Evolutionary conservation across 2,888 invertebrate species (phyloP).

Genomic region (Cerastoderma edule): DNA sequence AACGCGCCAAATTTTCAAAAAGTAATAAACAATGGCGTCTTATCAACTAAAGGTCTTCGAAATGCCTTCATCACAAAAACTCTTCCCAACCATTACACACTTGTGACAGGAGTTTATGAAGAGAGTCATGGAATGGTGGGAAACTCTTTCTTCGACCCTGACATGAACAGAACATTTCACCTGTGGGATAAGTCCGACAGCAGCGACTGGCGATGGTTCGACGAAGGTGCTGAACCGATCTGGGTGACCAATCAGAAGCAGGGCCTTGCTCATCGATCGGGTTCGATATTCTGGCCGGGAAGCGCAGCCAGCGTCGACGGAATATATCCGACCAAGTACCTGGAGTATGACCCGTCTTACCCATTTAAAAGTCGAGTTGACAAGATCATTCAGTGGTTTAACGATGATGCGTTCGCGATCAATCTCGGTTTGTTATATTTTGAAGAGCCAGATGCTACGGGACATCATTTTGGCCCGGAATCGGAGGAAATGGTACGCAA

Average conservation of each 20-base stretch:
- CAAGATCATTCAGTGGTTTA: constrained; percentile 79
- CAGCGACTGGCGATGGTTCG: constrained; percentile 85
- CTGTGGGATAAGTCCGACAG: constrained; percentile 44
- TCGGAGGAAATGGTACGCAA: constrained; percentile 84
- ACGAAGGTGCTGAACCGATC: constrained; percentile 82
- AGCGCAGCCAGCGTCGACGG: constrained; percentile 83
- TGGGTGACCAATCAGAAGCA: constrained; percentile 86
- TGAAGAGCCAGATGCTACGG: constrained; percentile 88
- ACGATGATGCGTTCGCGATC: constrained; percentile 85
- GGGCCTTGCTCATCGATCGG: constrained; percentile 86
- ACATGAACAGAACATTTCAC: constrained; percentile 71
- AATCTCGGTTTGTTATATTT: constrained; percentile 89
- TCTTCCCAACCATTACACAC: constrained; percentile 90
- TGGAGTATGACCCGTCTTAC: constrained; percentile 69
- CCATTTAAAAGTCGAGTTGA: constrained; percentile 73
- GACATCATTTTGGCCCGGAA: constrained; percentile 86
- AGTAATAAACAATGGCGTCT: constrained; percentile 86
- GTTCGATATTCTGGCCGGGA: constrained; percentile 90
- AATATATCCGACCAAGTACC: constrained; percentile 63
- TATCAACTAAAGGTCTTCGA: constrained; percentile 85
- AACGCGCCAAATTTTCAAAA: constrained; percentile 86
- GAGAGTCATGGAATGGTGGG: constrained; percentile 89
- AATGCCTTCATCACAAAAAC: constrained; percentile 87
- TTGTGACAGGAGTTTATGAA: constrained; percentile 87
- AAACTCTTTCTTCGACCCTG: constrained; percentile 87